Base-by-base conservation (phyloP, 2,113 vertebrate genomes). In the Nansenia antarctica region DNA sequence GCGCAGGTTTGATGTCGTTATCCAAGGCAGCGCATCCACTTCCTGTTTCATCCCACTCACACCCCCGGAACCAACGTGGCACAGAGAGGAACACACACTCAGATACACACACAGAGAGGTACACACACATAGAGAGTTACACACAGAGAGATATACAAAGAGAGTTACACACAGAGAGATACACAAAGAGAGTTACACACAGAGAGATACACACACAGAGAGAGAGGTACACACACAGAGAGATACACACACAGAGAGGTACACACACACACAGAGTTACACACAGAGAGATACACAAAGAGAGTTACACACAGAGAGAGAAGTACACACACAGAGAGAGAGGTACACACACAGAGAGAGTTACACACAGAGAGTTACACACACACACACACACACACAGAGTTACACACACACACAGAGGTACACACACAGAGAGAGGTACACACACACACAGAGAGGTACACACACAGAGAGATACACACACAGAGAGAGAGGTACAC, bases 251-350 rank as follows among this genome's bases (percentile, higher is more conserved):
- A 73, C n/a, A n/a, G 65, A 31, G 54, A 29, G 12, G 9, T 30
- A 2, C 9, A 11, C 69, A 68, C 71, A 73, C n/a, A n/a, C 27
- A 24, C 30, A 32, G 1, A n/a, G 49, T 57, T 59, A 74, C 73
- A 47, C n/a, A n/a, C 42, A 47, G n/a, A 31, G 54, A 29, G 12
- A 4, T 30, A 2, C 9, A 11, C 69, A 68, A 69, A 73, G 55
- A 31, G 54, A 29, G 12, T 4, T 30, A 2, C 9, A 11, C 69
- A 68, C 71, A 73, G 55, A n/a, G n/a, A n/a, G 65, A 31, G 54
- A 29, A 14, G 9, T 30, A 2, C 9, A 11, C 69, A 68, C 71
- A 73, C n/a, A n/a, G n/a, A n/a, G n/a, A n/a, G 65, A 31, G 54
- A 29, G 12, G 9, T 30, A 2, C 9, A 11, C 69, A 68, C 71